Evolutionary conservation across 1,140 invertebrate genomes (phyloP), one percentile per base, ranked within the genome.

Genomic region (Macrobrachium rosenbergii): DNA sequence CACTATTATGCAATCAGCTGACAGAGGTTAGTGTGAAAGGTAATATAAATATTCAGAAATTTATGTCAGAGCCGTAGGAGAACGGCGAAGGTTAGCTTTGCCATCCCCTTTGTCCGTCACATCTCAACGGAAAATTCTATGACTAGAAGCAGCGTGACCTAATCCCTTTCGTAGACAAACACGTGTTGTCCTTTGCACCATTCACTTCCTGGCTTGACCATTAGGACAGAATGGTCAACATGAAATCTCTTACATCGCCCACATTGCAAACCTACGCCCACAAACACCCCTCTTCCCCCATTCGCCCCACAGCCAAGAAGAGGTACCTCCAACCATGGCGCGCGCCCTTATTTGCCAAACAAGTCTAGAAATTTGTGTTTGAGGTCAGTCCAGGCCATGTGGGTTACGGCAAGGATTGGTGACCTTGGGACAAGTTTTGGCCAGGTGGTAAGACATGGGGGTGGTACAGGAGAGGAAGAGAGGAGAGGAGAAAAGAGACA

Each of bases 1-100:
- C 78, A 87, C 84, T 87, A 87, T 87, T 87, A 87, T 81, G 60
- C 81, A 87, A 87, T 87, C 84, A 87, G 78, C 75, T 87, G 84
- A 87, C 84, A 81, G 84, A 87, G 84, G 84, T 82, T 76, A 69
- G 84, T 76, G 77, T 86, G 76, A 86, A 86, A 86, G 83, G 84
- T 86, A 64, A 43, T 86, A 52, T 64, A 73, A 76, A 63, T 73
- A 78, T 19, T 60, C 73, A 76, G 28, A 37, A 37, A 63, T 72
- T 43, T 45, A 37, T 59, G 60, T 37, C 63, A 63, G 75, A 37
- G 58, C n/a, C 62, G n/a, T 67, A 58, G 64, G 64, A 58, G 77
- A 16, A 67, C 16, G 23, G 43, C n/a, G 16, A 76, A 37, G 45
- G 37, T 84, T 37, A 37, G 19, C 52, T 21, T 21, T 16, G 28